Evolutionary conservation across 2,113 vertebrate genomes (phyloP), one percentile per base, ranked within the genome.

Genomic region (Neogale vison): DNA sequence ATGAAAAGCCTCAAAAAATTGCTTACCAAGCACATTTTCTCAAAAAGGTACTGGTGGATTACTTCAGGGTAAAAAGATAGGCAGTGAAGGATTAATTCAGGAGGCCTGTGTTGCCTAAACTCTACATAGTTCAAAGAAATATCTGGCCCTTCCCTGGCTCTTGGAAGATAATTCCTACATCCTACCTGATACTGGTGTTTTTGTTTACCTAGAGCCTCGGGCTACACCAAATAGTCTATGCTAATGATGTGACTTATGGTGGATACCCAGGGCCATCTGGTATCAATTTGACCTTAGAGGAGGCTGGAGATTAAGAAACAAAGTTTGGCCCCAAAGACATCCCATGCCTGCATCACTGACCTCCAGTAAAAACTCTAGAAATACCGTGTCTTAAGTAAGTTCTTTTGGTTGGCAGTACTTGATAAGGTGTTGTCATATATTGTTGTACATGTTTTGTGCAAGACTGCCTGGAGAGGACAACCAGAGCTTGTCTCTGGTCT

Each of bases 221-320:
- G 57, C 15, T 45, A 96, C 18, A 29, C 26, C 39, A 94, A 45
- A 80, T 31, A 80, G 36, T 86, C 55, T 85, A 71, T 39, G 55
- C 36, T 94, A 90, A 88, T 77, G 57, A 91, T 67, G 76, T 76
- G 57, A 96, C 74, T 92, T 76, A 82, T 24, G 82, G 36, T 91
- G n/a, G 55, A 57, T n/a, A 29, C 15, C 34, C 85, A 11, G 42
- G 26, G n/a, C 15, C 36, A 59, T 11, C 5, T 39, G 36, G 17
- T 91, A 34, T 69, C 74, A 87, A n/a, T 77, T 50, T 88, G 67
- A 77, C 15, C 36, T 95, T 84, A 80, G 36, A 63, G 71, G 31
- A 95, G 61, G 36, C 26, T 76, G 11, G 11, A 89, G 71, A 84
- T 15, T 34, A 14, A 88, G 23, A 69, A 89, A 83, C 26, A 57